These are phyloP conservation scores for Eurystomus gularis DNA, from an alignment of 2,113 vertebrate genomes.

Conservation along the genomic window DNA sequence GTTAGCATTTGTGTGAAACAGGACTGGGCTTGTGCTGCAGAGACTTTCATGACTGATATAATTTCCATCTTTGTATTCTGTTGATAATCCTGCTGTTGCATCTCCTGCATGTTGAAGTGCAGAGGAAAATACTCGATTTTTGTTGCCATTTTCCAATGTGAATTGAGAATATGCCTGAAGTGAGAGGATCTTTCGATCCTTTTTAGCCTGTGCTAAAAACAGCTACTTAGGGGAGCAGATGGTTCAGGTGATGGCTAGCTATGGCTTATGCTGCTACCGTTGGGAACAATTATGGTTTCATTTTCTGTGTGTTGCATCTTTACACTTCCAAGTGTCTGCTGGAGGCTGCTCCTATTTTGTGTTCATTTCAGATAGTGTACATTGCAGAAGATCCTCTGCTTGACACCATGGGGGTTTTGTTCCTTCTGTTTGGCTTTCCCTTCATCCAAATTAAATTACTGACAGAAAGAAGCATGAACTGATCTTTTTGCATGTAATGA, in stretches of 20 bases:
- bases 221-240: neutral
- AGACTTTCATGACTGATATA: neutral
- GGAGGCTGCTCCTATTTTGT: slow-evolving; percentile 1
- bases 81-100: neutral
- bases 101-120: neutral
- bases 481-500: neutral
- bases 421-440: neutral
- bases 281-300: neutral
- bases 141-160: neutral
- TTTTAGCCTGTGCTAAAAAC: neutral
- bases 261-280: neutral
- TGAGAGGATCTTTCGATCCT: neutral
- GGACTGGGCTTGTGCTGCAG: neutral
- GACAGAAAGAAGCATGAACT: neutral
- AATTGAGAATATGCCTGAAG: neutral
- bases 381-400: neutral
- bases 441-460: neutral
- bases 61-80: neutral
- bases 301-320: neutral
- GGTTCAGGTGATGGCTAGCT: neutral
- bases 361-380: neutral
- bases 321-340: neutral
- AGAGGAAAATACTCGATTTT: neutral
- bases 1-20: slow-evolving; percentile 49
- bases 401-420: neutral